Percentiles rank a stretch among this genome's conserved stretches.
These are phyloP conservation scores for Melanotaenia parkinsoni DNA, from an alignment of 2,797 vertebrate species.

Conservation along the genomic window DNA sequence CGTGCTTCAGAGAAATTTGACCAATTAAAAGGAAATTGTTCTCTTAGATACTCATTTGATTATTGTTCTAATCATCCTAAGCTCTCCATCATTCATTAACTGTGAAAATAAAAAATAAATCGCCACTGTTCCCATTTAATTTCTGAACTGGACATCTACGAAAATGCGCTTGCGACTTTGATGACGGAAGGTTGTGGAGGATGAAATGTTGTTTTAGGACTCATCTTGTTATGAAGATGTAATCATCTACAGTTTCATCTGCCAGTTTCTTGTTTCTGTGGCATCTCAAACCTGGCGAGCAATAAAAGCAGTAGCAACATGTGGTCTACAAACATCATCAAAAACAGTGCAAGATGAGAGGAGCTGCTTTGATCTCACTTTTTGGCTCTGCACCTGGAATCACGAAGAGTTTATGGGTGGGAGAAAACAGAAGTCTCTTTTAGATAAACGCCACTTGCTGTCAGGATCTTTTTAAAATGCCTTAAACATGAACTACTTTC, in stretches of 20 bases:
- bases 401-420: conserved; percentile 42
- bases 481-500: conserved; percentile 12
- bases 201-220: conserved; percentile 25
- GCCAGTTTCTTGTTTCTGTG: conserved; percentile 64
- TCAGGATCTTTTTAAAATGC: conserved; percentile 28
- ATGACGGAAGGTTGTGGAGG: conserved; percentile 5
- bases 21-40: conserved; percentile 17
- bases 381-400: conserved; percentile 59
- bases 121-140: conserved; percentile 8
- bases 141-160: conserved; percentile 6
- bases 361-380: conserved; percentile 64
- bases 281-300: conserved; percentile 59
- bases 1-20: conserved; percentile 3
- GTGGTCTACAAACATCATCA: conserved; percentile 55
- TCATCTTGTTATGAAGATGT: conserved; percentile 36
- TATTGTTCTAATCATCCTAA: conserved; percentile 1
- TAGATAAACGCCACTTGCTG: conserved; percentile 55
- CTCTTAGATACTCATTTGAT: conserved; percentile 18
- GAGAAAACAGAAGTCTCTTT: conserved; percentile 24
- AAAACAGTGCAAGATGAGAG: conserved; percentile 64
- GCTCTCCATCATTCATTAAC: conserved; percentile 8
- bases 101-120: conserved; percentile 22
- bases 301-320: conserved; percentile 60
- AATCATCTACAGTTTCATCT: conserved; percentile 40
- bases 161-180: conserved; percentile 13